These are phyloP conservation scores for Bombus huntii DNA, from an alignment of 1,140 invertebrate species.

Conservation along the genomic window DNA sequence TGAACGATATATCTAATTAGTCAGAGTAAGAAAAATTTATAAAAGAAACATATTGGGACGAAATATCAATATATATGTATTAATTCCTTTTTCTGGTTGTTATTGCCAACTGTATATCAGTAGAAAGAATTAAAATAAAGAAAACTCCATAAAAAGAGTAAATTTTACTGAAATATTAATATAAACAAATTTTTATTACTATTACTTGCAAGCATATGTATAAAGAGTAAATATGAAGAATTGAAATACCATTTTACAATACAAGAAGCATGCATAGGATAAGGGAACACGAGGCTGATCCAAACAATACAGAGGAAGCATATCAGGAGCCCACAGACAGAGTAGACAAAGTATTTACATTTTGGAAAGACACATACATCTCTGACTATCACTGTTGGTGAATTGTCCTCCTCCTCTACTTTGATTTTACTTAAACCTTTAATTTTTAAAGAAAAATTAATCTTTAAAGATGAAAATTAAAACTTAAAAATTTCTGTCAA, in stretches of 20 bases:
- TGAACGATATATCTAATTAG: background rate
- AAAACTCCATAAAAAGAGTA: background rate
- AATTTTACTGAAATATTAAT: background rate
- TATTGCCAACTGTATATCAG: too few relatives aligned
- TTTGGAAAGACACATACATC: background rate
- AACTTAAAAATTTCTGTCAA: too few relatives aligned
- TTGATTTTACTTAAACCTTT: background rate
- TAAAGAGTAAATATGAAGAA: background rate
- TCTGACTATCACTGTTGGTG: conserved; percentile 12
- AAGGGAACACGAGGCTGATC: conserved; percentile 57
- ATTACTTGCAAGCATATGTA: too few relatives aligned
- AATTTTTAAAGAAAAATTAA: background rate
- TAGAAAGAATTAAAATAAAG: background rate
- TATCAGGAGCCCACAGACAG: conserved; percentile 3
- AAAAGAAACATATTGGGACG: background rate
- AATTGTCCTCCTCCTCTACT: background rate
- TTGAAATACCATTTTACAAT: conserved; percentile 65
- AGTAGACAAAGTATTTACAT: conserved; percentile 26
- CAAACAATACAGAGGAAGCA: conserved; percentile 45
- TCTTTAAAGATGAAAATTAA: background rate
- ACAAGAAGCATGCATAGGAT: conserved; percentile 70
- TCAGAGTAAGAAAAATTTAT: background rate
- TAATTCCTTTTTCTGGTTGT: too few relatives aligned
- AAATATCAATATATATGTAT: background rate
- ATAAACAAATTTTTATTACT: background rate